Conservation (phyloP, 2,888 invertebrate genomes). For the Oscheius sp. region DNA sequence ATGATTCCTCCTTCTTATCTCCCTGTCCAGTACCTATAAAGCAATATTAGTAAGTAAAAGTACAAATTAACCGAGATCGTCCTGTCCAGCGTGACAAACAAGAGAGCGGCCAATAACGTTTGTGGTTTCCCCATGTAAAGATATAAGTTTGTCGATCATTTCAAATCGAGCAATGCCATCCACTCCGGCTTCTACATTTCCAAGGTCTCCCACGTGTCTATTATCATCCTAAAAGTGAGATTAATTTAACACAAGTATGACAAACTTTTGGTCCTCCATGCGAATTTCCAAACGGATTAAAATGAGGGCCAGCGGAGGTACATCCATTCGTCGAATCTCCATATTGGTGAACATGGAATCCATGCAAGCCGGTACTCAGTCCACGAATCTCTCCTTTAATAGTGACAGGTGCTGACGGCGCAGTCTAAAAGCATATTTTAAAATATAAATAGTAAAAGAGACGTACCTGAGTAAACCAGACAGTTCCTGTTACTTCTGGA, state of each 20-base stretch:
- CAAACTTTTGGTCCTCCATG: constrained; percentile 69
- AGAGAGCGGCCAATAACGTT: constrained; percentile 67
- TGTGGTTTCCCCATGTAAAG: constrained; percentile 53
- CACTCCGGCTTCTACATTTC: constrained; percentile 61
- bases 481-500: constrained; percentile 47
- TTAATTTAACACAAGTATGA: not conserved
- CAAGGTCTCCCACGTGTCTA: constrained; percentile 70
- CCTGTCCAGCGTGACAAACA: constrained; percentile 67
- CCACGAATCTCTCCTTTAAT: constrained; percentile 66
- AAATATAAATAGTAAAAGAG: too few relatives aligned
- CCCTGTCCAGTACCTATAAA: constrained; percentile 60
- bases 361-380: constrained; percentile 65
- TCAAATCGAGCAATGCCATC: constrained; percentile 63
- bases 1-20: constrained; percentile 66
- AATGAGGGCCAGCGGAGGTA: constrained; percentile 70
- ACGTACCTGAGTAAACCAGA: constrained; percentile 59
- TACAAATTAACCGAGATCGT: constrained; percentile 41
- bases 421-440: constrained; percentile 51
- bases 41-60: not conserved
- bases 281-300: constrained; percentile 70
- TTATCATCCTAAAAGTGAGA: constrained; percentile 18
- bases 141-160: constrained; percentile 56
- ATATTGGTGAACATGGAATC: constrained; percentile 70
- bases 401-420: constrained; percentile 44
- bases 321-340: constrained; percentile 70